A percentile compares a stretch with the other conserved stretches of the same genome.
These are phyloP conservation scores for Physella acuta DNA, from an alignment of 1,140 invertebrate species.

Conservation along the genomic window DNA sequence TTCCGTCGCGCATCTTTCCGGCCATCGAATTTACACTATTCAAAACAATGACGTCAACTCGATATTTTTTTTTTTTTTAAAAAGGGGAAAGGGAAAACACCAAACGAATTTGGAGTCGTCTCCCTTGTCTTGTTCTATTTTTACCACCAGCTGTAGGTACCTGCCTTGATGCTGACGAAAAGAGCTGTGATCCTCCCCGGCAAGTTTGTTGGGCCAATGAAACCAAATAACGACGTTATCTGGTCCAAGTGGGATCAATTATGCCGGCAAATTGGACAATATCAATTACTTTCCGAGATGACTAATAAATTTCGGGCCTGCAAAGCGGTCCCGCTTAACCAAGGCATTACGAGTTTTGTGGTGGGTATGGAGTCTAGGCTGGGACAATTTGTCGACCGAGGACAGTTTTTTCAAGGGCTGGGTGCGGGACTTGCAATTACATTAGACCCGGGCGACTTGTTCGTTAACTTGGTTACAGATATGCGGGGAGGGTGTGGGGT, in stretches of 20 bases:
- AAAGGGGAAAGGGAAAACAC: too few relatives aligned
- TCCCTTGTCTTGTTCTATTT: too few relatives aligned
- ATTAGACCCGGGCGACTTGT: constrained; percentile 21
- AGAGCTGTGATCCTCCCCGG: too few relatives aligned
- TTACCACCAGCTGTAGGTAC: too few relatives aligned
- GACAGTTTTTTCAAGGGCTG: neutral
- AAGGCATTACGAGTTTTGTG: constrained; percentile 21
- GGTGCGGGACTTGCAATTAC: constrained; percentile 7
- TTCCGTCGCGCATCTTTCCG: too few relatives aligned
- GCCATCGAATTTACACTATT: too few relatives aligned
- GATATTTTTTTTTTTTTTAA: too few relatives aligned
- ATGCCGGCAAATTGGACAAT: constrained; percentile 19
- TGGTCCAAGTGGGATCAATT: constrained; percentile 10
- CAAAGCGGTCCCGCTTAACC: constrained; percentile 17
- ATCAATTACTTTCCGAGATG: constrained; percentile 22
- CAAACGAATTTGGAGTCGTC: too few relatives aligned
- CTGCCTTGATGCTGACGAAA: too few relatives aligned
- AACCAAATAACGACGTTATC: too few relatives aligned
- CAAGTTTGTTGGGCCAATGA: too few relatives aligned
- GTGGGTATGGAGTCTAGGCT: constrained; percentile 18
- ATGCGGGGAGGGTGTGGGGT: neutral
- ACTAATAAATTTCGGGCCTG: constrained; percentile 12
- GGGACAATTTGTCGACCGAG: constrained; percentile 19
- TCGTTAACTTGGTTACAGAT: constrained; percentile 24
- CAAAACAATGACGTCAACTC: too few relatives aligned